phyloP scores from a whole-genome alignment of 2,113 vertebrate genomes.

The Dendropsophus ebraccatus region DNA sequence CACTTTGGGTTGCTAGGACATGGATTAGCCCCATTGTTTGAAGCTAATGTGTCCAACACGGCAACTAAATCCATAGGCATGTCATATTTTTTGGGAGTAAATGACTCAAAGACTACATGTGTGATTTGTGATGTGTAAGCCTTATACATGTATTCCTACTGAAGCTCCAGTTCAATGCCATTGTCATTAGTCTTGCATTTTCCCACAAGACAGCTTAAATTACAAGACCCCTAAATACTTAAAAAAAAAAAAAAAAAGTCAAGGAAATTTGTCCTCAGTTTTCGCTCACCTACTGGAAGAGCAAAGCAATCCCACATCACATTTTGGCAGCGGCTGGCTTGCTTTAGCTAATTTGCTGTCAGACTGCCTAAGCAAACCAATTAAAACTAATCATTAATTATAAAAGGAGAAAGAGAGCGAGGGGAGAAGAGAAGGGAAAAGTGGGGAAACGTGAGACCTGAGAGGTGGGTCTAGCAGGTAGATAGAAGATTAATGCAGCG shows the following conservation, averaged over 20 bases:
- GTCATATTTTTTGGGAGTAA: no score
- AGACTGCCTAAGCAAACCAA: conserved; percentile 83
- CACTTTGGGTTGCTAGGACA: no score
- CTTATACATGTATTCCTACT: no score
- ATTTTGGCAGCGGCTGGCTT: conserved; percentile 67
- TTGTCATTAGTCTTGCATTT: background rate
- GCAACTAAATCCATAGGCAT: no score
- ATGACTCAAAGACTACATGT: no score
- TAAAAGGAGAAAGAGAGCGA: conserved; percentile 70
- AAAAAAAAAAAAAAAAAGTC: conserved; percentile 10
- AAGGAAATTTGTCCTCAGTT: background rate
- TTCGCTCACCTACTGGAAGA: conserved; percentile 42
- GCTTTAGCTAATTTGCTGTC: conserved; percentile 78
- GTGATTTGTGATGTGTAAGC: no score
- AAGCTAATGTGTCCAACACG: no score
- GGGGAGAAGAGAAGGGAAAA: conserved; percentile 57
- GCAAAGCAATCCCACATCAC: conserved; percentile 61
- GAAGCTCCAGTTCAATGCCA: background rate
- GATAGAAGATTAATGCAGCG: background rate
- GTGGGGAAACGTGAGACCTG: conserved; percentile 26
- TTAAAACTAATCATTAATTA: conserved; percentile 90
- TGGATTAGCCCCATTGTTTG: no score
- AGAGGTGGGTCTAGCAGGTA: conserved; percentile 31
- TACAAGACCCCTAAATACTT: background rate
- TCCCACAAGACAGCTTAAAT: background rate